phyloP scores from a whole-genome alignment of 2,113 vertebrate species.

The Chaetorhynchus papuensis region DNA sequence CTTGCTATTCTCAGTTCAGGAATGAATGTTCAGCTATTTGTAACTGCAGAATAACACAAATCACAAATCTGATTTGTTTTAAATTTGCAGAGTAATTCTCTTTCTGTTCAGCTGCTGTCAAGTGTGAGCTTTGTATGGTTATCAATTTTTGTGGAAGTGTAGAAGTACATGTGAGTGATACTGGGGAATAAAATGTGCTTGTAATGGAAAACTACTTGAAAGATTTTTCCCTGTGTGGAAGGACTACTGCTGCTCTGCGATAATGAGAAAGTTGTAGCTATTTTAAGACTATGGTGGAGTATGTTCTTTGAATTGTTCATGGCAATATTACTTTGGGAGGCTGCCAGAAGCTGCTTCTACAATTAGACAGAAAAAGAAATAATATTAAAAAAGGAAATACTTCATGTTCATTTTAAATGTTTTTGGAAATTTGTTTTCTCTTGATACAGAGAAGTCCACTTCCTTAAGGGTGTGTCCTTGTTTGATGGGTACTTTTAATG shows the following conservation, averaged over 20 bases:
- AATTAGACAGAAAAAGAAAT: conserved; percentile 8
- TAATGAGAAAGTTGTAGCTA: conserved; percentile 46
- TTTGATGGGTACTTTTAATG: not conserved
- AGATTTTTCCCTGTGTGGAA: not conserved
- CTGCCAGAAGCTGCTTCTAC: conserved; percentile 16
- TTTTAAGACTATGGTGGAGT: not conserved
- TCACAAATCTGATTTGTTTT: not conserved
- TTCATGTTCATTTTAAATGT: not conserved
- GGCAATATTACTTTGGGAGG: not conserved
- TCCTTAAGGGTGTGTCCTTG: not conserved
- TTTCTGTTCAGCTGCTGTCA: not conserved
- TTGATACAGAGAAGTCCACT: not conserved
- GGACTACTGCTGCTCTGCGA: not conserved
- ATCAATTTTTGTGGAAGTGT: not conserved
- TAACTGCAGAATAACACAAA: not conserved
- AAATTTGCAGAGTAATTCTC: not conserved
- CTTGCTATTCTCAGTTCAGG: not conserved
- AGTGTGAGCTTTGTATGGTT: not conserved
- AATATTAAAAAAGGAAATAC: not conserved
- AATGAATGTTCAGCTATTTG: not conserved
- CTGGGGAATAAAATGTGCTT: not conserved
- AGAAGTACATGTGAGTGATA: not conserved
- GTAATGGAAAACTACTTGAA: conserved; percentile 39
- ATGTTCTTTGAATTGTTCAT: conserved; percentile 7
- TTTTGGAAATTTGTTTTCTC: not conserved